Conservation (phyloP, 2,797 vertebrate species). For the Cyprinella venusta region DNA sequence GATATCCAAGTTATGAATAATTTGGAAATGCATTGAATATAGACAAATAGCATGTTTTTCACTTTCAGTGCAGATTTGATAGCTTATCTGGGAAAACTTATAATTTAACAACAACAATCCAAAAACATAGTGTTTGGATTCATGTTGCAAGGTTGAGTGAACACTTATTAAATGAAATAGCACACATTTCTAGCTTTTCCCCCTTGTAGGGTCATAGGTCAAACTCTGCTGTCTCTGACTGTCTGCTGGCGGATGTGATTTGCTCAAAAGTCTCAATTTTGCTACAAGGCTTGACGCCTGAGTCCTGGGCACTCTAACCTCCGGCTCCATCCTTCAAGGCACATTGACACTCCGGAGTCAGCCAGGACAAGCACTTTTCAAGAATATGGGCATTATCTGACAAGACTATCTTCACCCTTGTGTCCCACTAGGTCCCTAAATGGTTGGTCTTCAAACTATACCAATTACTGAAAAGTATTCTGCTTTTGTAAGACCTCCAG, state of each 20-base stretch:
- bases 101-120: conserved; percentile 9
- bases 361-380: conserved; percentile 74
- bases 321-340: conserved; percentile 68
- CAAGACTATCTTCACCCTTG: conserved; percentile 67
- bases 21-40: conserved; percentile 26
- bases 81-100: conserved; percentile 35
- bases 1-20: conserved; percentile 16
- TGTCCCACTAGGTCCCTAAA: conserved; percentile 57
- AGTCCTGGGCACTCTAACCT: conserved; percentile 69
- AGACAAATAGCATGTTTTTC: conserved; percentile 7
- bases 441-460: conserved; percentile 59
- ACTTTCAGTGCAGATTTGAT: conserved; percentile 17
- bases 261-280: conserved; percentile 68
- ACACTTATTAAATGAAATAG: conserved; percentile 1
- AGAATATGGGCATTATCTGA: conserved; percentile 68
- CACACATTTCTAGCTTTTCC: conserved; percentile 54
- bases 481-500: conserved; percentile 59
- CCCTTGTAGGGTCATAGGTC: conserved; percentile 51
- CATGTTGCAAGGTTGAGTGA: neutral
- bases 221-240: conserved; percentile 61
- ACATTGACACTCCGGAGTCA: conserved; percentile 62
- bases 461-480: conserved; percentile 67
- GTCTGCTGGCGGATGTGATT: conserved; percentile 67
- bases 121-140: neutral
- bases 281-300: conserved; percentile 68